Conservation (phyloP, 2,888 invertebrate species). For the Hypena proboscidalis region DNA sequence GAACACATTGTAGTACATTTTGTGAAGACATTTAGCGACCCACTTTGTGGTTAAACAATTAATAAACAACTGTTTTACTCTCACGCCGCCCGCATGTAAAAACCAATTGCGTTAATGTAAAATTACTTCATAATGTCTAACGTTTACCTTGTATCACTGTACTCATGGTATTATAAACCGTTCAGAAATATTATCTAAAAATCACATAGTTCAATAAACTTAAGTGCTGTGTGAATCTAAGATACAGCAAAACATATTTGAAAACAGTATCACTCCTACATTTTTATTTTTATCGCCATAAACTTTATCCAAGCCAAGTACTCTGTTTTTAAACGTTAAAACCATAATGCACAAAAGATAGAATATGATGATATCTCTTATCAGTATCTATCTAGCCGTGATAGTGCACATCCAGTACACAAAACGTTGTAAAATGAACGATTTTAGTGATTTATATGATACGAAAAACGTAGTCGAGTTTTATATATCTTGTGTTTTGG, state of each 20-base stretch:
- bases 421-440: conserved; percentile 53
- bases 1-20: too few relatives aligned
- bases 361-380: conserved; percentile 59
- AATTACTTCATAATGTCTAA: conserved; percentile 4
- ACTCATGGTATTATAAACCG: conserved; percentile 17
- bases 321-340: not conserved
- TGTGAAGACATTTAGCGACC: conserved; percentile 15
- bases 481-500: conserved; percentile 60
- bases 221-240: too few relatives aligned
- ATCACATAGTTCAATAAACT: too few relatives aligned
- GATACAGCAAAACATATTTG: too few relatives aligned
- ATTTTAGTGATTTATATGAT: conserved; percentile 52
- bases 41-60: conserved; percentile 17
- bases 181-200: too few relatives aligned
- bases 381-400: conserved; percentile 47
- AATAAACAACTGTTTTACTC: conserved; percentile 19
- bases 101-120: conserved; percentile 18
- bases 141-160: conserved; percentile 14
- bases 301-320: too few relatives aligned
- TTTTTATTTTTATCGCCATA: too few relatives aligned
- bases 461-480: conserved; percentile 63
- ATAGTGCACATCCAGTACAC: conserved; percentile 42
- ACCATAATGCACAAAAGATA: conserved; percentile 18
- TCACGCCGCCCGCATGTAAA: conserved; percentile 17
- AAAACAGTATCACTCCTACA: too few relatives aligned